Evolutionary conservation across 2,888 invertebrate species (phyloP), one percentile per base, ranked within the genome.

Genomic region (Chorisops tibialis): DNA sequence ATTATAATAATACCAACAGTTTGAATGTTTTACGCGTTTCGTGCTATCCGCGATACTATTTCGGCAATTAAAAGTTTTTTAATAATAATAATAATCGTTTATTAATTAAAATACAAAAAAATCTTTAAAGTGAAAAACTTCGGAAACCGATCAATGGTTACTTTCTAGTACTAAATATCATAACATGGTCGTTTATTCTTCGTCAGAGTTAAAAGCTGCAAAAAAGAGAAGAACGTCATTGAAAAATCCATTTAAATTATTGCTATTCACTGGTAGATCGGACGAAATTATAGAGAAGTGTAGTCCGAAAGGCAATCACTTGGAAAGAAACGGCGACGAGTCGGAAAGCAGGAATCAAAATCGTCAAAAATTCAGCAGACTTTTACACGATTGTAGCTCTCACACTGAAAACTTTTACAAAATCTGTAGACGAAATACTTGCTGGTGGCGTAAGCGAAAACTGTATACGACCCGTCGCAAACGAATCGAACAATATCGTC

Each of bases 101-200:
- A n/a, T n/a, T n/a, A n/a, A n/a, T n/a, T n/a, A n/a, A n/a, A n/a
- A n/a, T n/a, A n/a, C n/a, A n/a, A n/a, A n/a, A n/a, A n/a, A n/a
- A n/a, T n/a, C n/a, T n/a, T n/a, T n/a, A 41, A 16, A 41, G 41
- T 6, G 41, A 41, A 16, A n/a, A 19, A 22, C 14, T 12, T 21
- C 35, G 30, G 41, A 39, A 24, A 61, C 43, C 45, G 51, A 65
- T 65, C 63, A 61, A 65, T 65, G 65, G 58, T 61, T 39, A 39
- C 61, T 47, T 59, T 59, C 37, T 61, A 45, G 61, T 56, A 61
- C 35, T 58, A 22, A 62, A 59, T 22, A 47, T 38, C 51, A 48
- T 65, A 65, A 65, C 63, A 65, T 65, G 65, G 45, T 65, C 61
- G 65, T 61, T 63, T 37, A 63, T 65, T 65, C 47, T 54, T 59